Evolutionary conservation across 2,888 invertebrate species (phyloP).

Genomic region (Mamestra brassicae): DNA sequence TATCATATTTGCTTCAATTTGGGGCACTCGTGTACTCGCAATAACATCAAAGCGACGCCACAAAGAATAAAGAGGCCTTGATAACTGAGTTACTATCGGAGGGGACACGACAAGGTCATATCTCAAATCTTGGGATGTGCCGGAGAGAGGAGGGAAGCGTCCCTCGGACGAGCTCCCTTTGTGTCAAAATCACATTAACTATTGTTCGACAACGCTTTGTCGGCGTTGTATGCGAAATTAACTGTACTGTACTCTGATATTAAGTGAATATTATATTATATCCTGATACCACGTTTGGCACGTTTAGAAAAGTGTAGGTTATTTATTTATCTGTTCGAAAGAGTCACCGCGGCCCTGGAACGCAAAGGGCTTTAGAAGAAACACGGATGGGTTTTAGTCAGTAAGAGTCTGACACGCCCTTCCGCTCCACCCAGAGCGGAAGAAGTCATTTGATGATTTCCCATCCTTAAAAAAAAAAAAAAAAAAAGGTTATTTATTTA

Average conservation of each 20-base stretch:
- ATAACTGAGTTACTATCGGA: slow-evolving; percentile 70
- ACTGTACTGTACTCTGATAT: slow-evolving; percentile 58
- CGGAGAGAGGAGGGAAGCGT: slow-evolving; percentile 62
- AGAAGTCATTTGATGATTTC: too few species aligned
- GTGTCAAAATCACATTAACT: slow-evolving; percentile 81
- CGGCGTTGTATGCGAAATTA: slow-evolving; percentile 69
- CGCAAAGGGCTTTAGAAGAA: too few species aligned
- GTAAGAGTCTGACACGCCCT: too few species aligned
- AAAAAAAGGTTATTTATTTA: not conserved
- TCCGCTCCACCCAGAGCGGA: too few species aligned
- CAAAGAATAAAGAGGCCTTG: slow-evolving; percentile 67
- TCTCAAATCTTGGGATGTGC: slow-evolving; percentile 71
- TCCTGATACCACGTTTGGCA: not conserved
- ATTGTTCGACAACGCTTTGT: slow-evolving; percentile 79
- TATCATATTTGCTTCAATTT: slow-evolving; percentile 60
- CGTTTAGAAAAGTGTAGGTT: not conserved
- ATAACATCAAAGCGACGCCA: slow-evolving; percentile 68
- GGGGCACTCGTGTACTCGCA: slow-evolving; percentile 61
- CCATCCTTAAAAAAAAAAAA: too few species aligned
- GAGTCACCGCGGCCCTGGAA: too few species aligned
- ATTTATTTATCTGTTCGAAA: not conserved
- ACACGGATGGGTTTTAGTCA: too few species aligned
- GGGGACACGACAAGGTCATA: slow-evolving; percentile 77
- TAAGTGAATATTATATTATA: slow-evolving; percentile 48
- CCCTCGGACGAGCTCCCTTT: slow-evolving; percentile 69